Evolutionary conservation across 1,140 invertebrate species (phyloP).

Genomic region (Whitmania pigra): DNA sequence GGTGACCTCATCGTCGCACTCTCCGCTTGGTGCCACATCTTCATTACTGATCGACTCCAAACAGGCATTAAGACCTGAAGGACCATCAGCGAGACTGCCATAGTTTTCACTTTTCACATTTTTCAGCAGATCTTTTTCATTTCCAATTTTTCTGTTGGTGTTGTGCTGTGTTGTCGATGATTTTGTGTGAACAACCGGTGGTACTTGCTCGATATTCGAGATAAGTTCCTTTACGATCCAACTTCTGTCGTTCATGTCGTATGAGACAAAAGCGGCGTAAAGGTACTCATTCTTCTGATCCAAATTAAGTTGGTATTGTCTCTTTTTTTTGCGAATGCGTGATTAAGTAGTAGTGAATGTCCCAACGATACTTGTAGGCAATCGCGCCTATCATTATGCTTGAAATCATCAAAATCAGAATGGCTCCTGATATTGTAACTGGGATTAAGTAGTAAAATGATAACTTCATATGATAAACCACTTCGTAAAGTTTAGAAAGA

Average conservation of each 20-base stretch:
- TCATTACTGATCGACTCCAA: no score
- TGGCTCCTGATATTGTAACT: background rate
- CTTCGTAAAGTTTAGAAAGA: background rate
- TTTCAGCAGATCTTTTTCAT: no score
- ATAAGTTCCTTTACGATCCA: background rate
- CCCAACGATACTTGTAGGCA: conserved; percentile 2
- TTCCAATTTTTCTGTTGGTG: background rate
- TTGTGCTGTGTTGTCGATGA: no score
- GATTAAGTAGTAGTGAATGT: background rate
- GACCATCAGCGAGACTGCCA: no score
- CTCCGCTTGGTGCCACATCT: background rate
- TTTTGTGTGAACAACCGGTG: no score
- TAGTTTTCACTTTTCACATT: no score
- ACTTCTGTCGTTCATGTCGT: no score
- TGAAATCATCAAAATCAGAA: background rate
- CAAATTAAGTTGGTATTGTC: background rate
- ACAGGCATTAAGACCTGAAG: no score
- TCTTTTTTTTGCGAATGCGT: background rate
- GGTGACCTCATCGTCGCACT: background rate
- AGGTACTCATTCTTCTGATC: background rate
- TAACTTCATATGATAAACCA: background rate
- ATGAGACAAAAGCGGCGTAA: background rate
- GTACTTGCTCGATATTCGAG: background rate
- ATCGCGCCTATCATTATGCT: background rate
- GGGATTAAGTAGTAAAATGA: background rate